A percentile compares a stretch with the other conserved stretches of the same genome.
These are phyloP conservation scores for Torymus texanus DNA, from an alignment of 2,888 invertebrate species.

Conservation along the genomic window DNA sequence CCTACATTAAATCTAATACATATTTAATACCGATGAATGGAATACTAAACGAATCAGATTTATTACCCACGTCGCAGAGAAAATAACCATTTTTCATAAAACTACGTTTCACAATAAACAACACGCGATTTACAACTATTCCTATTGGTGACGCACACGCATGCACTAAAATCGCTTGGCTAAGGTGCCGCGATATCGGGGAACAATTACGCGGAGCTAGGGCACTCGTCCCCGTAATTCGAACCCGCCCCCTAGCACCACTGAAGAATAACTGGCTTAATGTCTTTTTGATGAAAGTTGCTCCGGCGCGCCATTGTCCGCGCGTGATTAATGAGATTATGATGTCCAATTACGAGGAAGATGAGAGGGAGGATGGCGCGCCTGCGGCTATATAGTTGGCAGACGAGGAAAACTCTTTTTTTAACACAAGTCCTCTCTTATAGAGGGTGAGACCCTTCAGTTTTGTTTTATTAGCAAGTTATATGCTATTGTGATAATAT, in stretches of 20 bases:
- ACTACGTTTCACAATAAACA: too few relatives aligned
- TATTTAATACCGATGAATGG: too few relatives aligned
- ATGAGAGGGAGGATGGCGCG: not conserved
- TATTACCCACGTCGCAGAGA: too few relatives aligned
- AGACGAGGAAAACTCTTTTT: slow-evolving; percentile 13
- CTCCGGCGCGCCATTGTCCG: slow-evolving; percentile 29
- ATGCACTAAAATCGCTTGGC: too few relatives aligned
- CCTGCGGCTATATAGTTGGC: not conserved
- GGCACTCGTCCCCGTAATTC: slow-evolving; percentile 21
- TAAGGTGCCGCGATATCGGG: not conserved
- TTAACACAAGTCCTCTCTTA: not conserved
- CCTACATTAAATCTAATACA: too few relatives aligned
- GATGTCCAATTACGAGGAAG: slow-evolving; percentile 46
- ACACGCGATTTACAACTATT: too few relatives aligned
- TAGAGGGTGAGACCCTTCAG: not conserved
- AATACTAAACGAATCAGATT: too few relatives aligned
- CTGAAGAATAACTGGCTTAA: slow-evolving; percentile 50
- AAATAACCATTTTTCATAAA: too few relatives aligned
- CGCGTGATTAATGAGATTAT: slow-evolving; percentile 53
- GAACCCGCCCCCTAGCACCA: not conserved
- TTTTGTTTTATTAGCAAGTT: slow-evolving; percentile 9
- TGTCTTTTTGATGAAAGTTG: slow-evolving; percentile 52
- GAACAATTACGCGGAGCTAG: slow-evolving; percentile 27
- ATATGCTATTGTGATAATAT: not conserved
- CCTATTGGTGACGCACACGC: too few relatives aligned